phyloP scores from a whole-genome alignment of 23 tunicate genomes.

The Phallusia fumigata region DNA sequence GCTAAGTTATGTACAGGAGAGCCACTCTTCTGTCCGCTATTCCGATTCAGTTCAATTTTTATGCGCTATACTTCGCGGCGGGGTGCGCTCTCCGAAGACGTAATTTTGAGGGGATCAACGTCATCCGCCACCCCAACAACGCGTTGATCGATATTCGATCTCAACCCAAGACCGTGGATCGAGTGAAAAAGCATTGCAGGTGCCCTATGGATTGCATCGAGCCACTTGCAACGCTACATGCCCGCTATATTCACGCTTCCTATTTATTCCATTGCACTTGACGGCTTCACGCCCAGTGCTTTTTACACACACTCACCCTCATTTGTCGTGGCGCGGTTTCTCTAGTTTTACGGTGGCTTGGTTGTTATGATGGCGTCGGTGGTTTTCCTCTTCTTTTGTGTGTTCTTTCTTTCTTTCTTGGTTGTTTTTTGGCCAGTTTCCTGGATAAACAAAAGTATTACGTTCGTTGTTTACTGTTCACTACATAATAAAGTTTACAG shows the following conservation, averaged over 20 bases:
- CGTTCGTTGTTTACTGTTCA: conserved; percentile 2
- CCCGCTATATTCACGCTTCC: conserved; percentile 6
- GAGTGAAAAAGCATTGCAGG: neutral
- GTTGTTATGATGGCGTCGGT: neutral
- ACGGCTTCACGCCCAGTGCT: neutral
- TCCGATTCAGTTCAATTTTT: no score
- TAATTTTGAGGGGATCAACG: no score
- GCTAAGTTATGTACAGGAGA: no score
- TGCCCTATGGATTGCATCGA: neutral
- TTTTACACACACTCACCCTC: neutral
- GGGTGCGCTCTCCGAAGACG: no score
- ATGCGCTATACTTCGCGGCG: no score
- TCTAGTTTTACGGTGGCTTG: neutral
- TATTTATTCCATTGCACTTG: conserved; percentile 11
- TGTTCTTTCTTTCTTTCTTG: neutral
- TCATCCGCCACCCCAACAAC: no score
- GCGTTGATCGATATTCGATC: no score
- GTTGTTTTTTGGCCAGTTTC: neutral
- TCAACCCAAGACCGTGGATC: no score
- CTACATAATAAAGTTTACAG: neutral
- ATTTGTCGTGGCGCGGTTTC: neutral
- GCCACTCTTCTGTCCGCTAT: no score
- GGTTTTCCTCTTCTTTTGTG: neutral
- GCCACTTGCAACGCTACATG: neutral
- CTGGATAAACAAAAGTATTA: conserved; percentile 4